Conservation (phyloP, 2,113 vertebrate species). For the Amphiprion percula region DNA sequence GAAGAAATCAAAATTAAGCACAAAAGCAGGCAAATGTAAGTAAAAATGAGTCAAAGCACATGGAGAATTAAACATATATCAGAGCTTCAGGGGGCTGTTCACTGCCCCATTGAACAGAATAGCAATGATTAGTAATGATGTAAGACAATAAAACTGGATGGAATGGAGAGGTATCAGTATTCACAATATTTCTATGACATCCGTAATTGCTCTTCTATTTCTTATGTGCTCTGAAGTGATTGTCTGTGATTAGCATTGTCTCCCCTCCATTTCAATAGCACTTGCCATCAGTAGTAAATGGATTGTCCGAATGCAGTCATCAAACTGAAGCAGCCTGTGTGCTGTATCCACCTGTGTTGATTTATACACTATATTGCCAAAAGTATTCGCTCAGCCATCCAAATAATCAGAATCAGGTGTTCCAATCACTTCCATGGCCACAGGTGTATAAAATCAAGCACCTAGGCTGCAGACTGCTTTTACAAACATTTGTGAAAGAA, state of each 20-base stretch:
- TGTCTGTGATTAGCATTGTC: slow-evolving; percentile 26
- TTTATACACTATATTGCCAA: background rate
- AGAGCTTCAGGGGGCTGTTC: slow-evolving; percentile 20
- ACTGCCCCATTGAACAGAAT: slow-evolving; percentile 39
- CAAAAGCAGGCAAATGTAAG: slow-evolving; percentile 45
- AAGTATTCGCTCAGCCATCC: too few relatives aligned
- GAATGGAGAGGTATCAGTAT: slow-evolving; percentile 16
- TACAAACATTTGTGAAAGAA: too few relatives aligned
- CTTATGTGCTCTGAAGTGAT: slow-evolving; percentile 47
- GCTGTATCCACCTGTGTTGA: slow-evolving; percentile 5
- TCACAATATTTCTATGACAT: slow-evolving; percentile 40
- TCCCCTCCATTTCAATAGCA: slow-evolving; percentile 28
- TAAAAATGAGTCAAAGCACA: slow-evolving; percentile 15
- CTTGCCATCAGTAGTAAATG: slow-evolving; percentile 35
- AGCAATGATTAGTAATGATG: slow-evolving; percentile 53
- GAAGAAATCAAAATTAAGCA: slow-evolving; percentile 59
- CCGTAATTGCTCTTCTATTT: slow-evolving; percentile 27
- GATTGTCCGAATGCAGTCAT: slow-evolving; percentile 11
- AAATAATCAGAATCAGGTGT: too few relatives aligned
- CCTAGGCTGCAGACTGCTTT: too few relatives aligned
- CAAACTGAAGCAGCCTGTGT: slow-evolving; percentile 3
- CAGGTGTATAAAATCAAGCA: too few relatives aligned
- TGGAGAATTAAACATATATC: background rate
- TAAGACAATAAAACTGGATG: slow-evolving; percentile 39
- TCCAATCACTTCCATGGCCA: too few relatives aligned